These are phyloP conservation scores for Anthrax anthrax DNA, from an alignment of 2,888 invertebrate genomes.

Conservation along the genomic window DNA sequence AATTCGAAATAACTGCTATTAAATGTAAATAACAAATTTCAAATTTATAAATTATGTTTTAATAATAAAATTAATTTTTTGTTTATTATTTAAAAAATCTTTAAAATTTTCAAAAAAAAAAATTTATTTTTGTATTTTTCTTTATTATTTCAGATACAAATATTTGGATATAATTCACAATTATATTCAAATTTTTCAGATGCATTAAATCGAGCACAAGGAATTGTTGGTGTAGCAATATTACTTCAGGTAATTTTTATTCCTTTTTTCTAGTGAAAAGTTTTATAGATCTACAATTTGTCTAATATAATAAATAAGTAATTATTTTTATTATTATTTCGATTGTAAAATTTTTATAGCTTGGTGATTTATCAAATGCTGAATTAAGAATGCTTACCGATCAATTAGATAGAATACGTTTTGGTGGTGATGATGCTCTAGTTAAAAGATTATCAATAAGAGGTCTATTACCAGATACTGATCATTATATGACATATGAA, in stretches of 20 bases:
- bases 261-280: background rate
- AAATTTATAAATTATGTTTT: too few species aligned
- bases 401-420: conserved; percentile 81
- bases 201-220: conserved; percentile 85
- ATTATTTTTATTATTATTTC: background rate
- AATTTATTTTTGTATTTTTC: too few species aligned
- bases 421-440: conserved; percentile 75
- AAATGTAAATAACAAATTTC: too few species aligned
- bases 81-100: too few species aligned
- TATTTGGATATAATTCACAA: conserved; percentile 96
- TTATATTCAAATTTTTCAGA: conserved; percentile 93
- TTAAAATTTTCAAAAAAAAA: too few species aligned
- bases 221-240: conserved; percentile 86
- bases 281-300: background rate
- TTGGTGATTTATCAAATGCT: conserved; percentile 83
- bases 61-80: too few species aligned
- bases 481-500: conserved; percentile 96
- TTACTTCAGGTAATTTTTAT: conserved; percentile 67
- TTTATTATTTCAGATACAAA: conserved; percentile 72
- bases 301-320: too few species aligned
- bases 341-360: conserved; percentile 37
- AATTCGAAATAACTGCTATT: too few species aligned
- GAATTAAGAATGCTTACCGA: conserved; percentile 83
- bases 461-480: conserved; percentile 80
- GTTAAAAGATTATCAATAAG: conserved; percentile 75